Evolutionary conservation across 2,113 vertebrate genomes (phyloP).

Genomic region (Globicephala melas): DNA sequence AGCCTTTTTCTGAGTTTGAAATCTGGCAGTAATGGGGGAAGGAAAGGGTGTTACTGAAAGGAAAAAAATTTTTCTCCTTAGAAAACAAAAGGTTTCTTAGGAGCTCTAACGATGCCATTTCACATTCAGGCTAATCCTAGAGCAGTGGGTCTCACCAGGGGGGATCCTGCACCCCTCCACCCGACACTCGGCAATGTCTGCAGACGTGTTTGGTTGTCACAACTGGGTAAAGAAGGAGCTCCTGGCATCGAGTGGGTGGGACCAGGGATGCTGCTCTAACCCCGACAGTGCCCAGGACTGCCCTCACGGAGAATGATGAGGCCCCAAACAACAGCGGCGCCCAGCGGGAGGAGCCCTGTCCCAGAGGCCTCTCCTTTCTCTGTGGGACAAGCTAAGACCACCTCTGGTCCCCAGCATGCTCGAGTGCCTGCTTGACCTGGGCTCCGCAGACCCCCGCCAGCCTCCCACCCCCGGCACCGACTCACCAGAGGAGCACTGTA

Average conservation of each 20-base stretch:
- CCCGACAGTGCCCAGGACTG: fast-evolving
- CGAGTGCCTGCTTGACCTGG: fast-evolving
- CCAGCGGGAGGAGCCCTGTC: no score
- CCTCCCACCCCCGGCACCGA: neutral
- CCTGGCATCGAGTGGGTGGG: neutral
- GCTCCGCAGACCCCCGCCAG: fast-evolving
- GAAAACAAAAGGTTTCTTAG: neutral
- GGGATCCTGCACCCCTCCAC: neutral
- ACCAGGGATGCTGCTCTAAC: neutral
- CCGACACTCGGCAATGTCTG: neutral
- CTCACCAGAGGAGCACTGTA: conserved; percentile 95
- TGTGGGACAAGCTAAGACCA: neutral
- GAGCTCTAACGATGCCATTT: neutral
- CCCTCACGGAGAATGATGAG: fast-evolving
- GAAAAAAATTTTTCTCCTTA: neutral
- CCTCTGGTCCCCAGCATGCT: fast-evolving
- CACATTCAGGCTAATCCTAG: neutral
- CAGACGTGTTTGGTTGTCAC: neutral
- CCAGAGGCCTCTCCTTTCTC: neutral
- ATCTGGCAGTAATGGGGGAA: neutral
- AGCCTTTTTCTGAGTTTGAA: neutral
- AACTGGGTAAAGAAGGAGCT: no score
- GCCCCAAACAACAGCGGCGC: neutral
- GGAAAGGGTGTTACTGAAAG: neutral
- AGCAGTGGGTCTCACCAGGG: neutral